phyloP scores from a whole-genome alignment of 2,888 invertebrate species.

The Napeogenes inachia region DNA sequence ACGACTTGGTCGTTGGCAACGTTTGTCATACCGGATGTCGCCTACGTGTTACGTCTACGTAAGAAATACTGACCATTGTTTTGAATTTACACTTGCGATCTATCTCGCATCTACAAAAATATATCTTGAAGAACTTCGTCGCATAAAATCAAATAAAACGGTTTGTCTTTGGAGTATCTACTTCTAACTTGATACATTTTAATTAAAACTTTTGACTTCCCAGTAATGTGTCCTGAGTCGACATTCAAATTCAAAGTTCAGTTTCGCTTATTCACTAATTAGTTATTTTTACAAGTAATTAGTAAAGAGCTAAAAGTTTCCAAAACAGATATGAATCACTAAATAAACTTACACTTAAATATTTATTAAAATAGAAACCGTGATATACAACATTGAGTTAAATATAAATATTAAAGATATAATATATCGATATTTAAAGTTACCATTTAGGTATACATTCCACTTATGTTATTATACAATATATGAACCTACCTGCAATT shows the following conservation, averaged over 20 bases:
- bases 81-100: constrained; percentile 27
- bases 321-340: too few species aligned
- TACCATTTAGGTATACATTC: too few species aligned
- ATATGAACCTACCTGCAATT: too few species aligned
- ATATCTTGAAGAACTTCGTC: constrained; percentile 64
- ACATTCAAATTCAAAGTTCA: constrained; percentile 6
- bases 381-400: too few species aligned
- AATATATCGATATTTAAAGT: too few species aligned
- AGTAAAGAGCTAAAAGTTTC: too few species aligned
- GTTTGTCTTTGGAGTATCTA: constrained; percentile 49
- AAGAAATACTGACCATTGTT: constrained; percentile 53
- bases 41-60: constrained; percentile 39
- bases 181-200: constrained; percentile 64
- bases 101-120: constrained; percentile 60
- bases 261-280: neutral
- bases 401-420: too few species aligned
- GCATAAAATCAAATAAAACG: constrained; percentile 58
- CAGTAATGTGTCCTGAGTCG: constrained; percentile 49
- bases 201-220: constrained; percentile 67
- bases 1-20: constrained; percentile 59
- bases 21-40: constrained; percentile 45
- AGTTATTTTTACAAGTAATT: too few species aligned
- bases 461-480: too few species aligned
- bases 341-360: too few species aligned
- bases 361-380: too few species aligned